Evolutionary conservation across 2,888 invertebrate species (phyloP), one percentile per base, ranked within the genome.

Genomic region (Microplitis manilae): DNA sequence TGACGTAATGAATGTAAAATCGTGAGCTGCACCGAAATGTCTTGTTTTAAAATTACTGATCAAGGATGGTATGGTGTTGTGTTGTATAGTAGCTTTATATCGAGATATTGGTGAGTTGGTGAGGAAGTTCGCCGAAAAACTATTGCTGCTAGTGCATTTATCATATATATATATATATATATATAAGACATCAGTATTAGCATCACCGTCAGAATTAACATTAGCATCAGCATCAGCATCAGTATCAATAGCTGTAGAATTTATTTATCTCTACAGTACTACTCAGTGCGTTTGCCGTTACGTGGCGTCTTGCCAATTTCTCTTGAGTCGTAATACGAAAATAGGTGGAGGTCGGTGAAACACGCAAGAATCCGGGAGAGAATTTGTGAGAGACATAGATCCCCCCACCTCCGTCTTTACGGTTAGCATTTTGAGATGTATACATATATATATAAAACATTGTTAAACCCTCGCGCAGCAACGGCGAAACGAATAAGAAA

Each of bases 231-330:
- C 30, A 30, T 30, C 30, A 30, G 30, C 30, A 30, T 30, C 30
- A 30, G 30, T 30, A 30, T 30, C 50, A 50, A 50, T 50, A 50
- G 9, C 50, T 9, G 30, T 30, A 30, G 30, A 50, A 50, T 50
- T 9, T 50, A 50, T 13, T 50, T 50, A 50, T 50, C 9, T 9
- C 50, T 8, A 13, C 50, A 50, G 50, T 50, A 50, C 50, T 50
- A 50, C 50, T 65, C 65, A 65, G 65, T 65, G 65, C 65, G 65
- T 65, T 30, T 9, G 65, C 30, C 41, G 13, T 50, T 50, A 50
- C 17, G 50, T 77, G 77, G 77, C 77, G 61, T 20, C 61, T 67
- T 8, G 77, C 77, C 77, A 77, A 77, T 77, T 77, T 74, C 40
- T 74, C 60, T 40, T 39, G 13, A 64, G 65, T 67, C n/a, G 74